Base-by-base conservation (phyloP, 2,888 invertebrate species). In the Ferdinandea cuprea region DNA sequence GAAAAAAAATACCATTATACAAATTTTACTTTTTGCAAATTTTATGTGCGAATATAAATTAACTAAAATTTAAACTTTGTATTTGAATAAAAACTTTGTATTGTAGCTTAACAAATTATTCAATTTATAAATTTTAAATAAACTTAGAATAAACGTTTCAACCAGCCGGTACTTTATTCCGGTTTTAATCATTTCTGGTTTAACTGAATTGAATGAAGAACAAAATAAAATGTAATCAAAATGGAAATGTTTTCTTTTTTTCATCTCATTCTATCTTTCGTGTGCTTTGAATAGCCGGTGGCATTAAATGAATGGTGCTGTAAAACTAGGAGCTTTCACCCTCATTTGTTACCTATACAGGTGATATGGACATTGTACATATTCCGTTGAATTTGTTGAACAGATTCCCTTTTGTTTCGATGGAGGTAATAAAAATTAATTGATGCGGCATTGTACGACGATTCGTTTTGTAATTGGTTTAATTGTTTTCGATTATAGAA, bases 351-450 rank as follows among this genome's bases (percentile, higher is more conserved):
- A n/a, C 30, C 30, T 30, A 44, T 19, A 7, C 32, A n/a, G 19
- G 46, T 28, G 40, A 21, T 37, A 42, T 6, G 44, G 59, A 8
- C 44, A 59, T 28, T 61, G 8, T 32, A n/a, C 44, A 35, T 35
- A 30, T 46, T 3, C 5, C n/a, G 21, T 58, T 40, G n/a, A 13
- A 25, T 21, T 56, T 15, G 15, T 25, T 25, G 6, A 15, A 37
- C 15, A 28, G 25, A 48, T 15, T 30, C 15, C 25, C 50, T 21
- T 56, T 37, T 15, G 52, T 42, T 21, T n/a, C n/a, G n/a, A n/a
- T n/a, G n/a, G 19, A 37, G 40, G 30, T 42, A 71, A 71, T 71
- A 42, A 42, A 58, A 71, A 50, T 71, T 71, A 71, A 71, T 71
- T 59, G 30, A 59, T 50, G 32, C 42, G n/a, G 40, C 13, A 28